Conservation (phyloP, 2,113 vertebrate genomes). For the Rattus rattus region DNA sequence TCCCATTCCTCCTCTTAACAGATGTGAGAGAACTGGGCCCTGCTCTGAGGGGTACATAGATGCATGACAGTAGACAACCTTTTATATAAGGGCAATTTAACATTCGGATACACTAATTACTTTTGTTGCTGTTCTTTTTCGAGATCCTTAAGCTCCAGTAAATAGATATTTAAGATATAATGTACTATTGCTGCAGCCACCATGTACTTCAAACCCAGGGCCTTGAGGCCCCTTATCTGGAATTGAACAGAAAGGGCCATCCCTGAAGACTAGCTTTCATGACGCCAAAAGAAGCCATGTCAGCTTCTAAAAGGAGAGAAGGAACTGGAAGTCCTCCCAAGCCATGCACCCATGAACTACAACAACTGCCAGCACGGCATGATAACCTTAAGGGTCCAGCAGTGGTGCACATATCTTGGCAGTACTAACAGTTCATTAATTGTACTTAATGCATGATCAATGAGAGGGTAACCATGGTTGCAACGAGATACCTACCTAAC, state of each 20-base stretch:
- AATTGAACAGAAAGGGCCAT: neutral
- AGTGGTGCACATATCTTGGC: neutral
- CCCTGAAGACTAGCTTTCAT: neutral
- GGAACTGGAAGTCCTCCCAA: neutral
- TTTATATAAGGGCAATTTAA: conserved; percentile 4
- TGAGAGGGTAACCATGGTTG: neutral
- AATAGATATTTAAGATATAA: neutral
- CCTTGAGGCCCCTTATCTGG: neutral
- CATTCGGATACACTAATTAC: conserved; percentile 13
- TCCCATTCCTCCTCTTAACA: neutral
- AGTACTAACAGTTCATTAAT: neutral
- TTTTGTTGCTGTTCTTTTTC: neutral
- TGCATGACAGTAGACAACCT: neutral
- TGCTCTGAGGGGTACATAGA: neutral
- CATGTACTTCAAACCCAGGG: neutral
- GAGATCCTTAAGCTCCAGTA: neutral
- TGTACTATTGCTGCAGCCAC: neutral
- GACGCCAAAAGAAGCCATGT: neutral
- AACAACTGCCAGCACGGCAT: no score
- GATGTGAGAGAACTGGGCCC: neutral
- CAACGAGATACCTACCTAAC: neutral
- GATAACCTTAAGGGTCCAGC: neutral
- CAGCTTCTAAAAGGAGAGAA: neutral
- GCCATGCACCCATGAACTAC: neutral
- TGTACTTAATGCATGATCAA: neutral